Percentiles rank a stretch among this genome's conserved stretches.
Evolutionary conservation across 1,140 invertebrate genomes (phyloP).

Genomic region (Pygmarrhopalites habei): DNA sequence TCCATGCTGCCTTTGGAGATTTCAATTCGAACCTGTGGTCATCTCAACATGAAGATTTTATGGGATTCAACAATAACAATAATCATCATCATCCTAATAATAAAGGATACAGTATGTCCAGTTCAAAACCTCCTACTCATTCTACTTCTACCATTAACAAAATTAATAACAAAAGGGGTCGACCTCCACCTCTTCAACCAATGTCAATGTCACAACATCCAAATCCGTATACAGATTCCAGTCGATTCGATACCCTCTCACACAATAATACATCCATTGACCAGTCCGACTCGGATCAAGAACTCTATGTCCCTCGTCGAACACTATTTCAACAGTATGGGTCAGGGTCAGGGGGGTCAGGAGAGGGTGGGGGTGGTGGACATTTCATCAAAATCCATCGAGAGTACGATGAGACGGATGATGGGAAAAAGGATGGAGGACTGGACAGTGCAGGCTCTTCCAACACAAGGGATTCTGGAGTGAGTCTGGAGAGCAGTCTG

Average conservation of each 20-base stretch:
- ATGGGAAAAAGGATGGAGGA: conserved; percentile 21
- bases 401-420: conserved; percentile 9
- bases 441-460: conserved; percentile 23
- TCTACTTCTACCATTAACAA: no score
- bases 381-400: conserved; percentile 13
- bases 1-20: conserved; percentile 2
- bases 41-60: conserved; percentile 9
- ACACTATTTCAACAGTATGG: not conserved
- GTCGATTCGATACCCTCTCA: conserved; percentile 6
- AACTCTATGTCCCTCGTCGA: not conserved
- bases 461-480: conserved; percentile 25
- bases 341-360: not conserved
- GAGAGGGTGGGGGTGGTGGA: no score
- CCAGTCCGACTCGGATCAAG: conserved; percentile 10
- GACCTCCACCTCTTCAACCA: no score
- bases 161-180: no score
- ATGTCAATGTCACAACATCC: not conserved
- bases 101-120: not conserved
- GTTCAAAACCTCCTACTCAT: not conserved
- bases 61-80: conserved; percentile 4
- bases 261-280: conserved; percentile 11
- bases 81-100: not conserved
- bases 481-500: conserved; percentile 14
- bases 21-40: conserved; percentile 10
- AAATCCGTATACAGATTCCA: conserved; percentile 2